These are phyloP conservation scores for Rhynchophorus ferrugineus DNA, from an alignment of 1,140 invertebrate genomes.

Conservation along the genomic window DNA sequence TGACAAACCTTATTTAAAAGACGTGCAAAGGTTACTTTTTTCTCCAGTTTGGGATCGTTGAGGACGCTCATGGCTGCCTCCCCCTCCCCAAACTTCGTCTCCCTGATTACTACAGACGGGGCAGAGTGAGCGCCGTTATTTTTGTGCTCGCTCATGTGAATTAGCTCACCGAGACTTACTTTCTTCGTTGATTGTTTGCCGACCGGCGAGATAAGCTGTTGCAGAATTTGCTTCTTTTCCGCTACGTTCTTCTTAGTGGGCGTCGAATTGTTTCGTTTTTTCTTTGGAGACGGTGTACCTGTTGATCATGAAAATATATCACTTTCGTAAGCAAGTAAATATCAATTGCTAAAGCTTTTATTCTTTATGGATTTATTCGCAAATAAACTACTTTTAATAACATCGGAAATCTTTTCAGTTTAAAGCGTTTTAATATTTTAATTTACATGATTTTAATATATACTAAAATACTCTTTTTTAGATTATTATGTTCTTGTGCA, in stretches of 20 bases:
- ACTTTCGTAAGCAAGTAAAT: neutral
- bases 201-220: constrained; percentile 55
- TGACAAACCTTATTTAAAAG: constrained; percentile 57
- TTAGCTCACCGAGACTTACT: constrained; percentile 58
- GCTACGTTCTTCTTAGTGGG: constrained; percentile 60
- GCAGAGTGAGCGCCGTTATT: constrained; percentile 25
- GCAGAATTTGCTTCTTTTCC: constrained; percentile 66
- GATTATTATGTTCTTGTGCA: too few species aligned
- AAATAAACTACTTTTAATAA: too few species aligned
- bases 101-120: constrained; percentile 29
- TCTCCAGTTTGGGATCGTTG: constrained; percentile 58
- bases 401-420: too few species aligned
- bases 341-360: neutral
- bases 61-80: constrained; percentile 46
- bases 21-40: constrained; percentile 68
- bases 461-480: too few species aligned
- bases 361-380: too few species aligned
- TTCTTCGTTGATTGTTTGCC: constrained; percentile 45
- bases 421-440: too few species aligned
- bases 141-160: constrained; percentile 57
- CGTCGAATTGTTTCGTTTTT: constrained; percentile 65
- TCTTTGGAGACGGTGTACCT: constrained; percentile 63
- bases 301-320: neutral
- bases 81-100: constrained; percentile 50
- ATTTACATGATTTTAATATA: too few species aligned